Conservation (phyloP, 1,140 invertebrate species). For the Cydia fagiglandana region DNA sequence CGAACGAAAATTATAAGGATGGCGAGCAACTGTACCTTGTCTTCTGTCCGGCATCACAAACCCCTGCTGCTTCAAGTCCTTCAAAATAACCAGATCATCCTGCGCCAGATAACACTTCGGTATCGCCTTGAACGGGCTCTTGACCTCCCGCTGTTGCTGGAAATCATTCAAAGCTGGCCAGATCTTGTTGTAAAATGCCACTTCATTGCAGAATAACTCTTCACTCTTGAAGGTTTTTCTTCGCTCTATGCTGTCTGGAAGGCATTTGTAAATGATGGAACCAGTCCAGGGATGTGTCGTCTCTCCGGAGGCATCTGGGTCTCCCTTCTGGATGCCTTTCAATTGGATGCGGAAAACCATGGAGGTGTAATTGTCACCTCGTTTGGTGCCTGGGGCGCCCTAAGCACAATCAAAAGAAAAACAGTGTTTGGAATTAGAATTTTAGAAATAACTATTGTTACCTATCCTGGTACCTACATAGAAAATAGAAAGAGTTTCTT, state of each 20-base stretch:
- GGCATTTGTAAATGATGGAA: slow-evolving; percentile 84
- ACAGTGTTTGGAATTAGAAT: too few relatives aligned
- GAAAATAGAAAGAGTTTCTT: too few relatives aligned
- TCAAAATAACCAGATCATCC: slow-evolving; percentile 83
- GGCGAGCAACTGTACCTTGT: slow-evolving; percentile 54
- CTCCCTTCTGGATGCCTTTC: slow-evolving; percentile 78
- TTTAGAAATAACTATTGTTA: too few relatives aligned
- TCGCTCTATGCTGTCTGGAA: slow-evolving; percentile 82
- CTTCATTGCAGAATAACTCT: slow-evolving; percentile 84
- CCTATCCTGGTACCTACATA: too few relatives aligned
- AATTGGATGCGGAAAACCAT: slow-evolving; percentile 83
- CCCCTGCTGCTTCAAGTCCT: slow-evolving; percentile 80
- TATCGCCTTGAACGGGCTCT: slow-evolving; percentile 80
- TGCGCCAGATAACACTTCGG: slow-evolving; percentile 83
- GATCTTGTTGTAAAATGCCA: slow-evolving; percentile 85
- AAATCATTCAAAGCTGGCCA: slow-evolving; percentile 82
- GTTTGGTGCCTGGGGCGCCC: slow-evolving; percentile 83
- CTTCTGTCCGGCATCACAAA: slow-evolving; percentile 85
- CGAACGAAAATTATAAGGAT: too few relatives aligned
- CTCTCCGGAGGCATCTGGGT: slow-evolving; percentile 61
- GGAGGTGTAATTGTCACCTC: slow-evolving; percentile 87
- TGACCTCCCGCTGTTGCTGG: slow-evolving; percentile 73
- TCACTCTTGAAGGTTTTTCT: slow-evolving; percentile 85
- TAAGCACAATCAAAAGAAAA: slow-evolving; percentile 48
- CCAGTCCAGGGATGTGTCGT: slow-evolving; percentile 78